phyloP scores from a whole-genome alignment of 2,888 invertebrate species.

The Euphydryas editha region DNA sequence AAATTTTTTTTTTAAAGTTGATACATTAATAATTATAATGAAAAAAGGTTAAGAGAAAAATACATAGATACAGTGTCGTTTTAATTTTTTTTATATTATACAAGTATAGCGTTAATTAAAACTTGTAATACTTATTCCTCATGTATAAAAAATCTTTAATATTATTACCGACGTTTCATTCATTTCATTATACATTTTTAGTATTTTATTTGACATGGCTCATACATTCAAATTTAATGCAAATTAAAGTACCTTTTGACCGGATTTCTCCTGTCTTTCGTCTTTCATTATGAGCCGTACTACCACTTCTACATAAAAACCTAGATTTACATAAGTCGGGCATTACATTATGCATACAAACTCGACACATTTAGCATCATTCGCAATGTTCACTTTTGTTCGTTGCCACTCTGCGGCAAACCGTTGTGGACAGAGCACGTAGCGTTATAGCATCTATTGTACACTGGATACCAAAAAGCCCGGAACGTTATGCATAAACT shows the following conservation, averaged over 20 bases:
- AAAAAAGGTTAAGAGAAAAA: no score
- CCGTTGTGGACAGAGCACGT: slow-evolving; percentile 46
- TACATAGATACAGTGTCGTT: no score
- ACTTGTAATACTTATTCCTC: no score
- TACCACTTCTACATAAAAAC: slow-evolving; percentile 36
- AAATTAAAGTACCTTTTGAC: slow-evolving; percentile 34
- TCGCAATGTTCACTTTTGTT: slow-evolving; percentile 46
- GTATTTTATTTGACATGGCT: neutral
- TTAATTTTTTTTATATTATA: no score
- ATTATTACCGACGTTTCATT: neutral
- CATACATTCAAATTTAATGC: slow-evolving; percentile 25
- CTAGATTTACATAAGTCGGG: slow-evolving; percentile 36
- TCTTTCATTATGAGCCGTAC: slow-evolving; percentile 37
- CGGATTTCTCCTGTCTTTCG: slow-evolving; percentile 35
- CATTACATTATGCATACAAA: slow-evolving; percentile 45
- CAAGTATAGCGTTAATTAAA: no score
- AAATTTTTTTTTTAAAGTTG: no score
- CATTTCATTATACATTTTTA: slow-evolving; percentile 10
- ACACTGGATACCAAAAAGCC: slow-evolving; percentile 60
- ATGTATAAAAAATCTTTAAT: no score
- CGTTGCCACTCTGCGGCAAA: slow-evolving; percentile 39
- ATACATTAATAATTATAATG: no score
- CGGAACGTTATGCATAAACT: slow-evolving; percentile 60
- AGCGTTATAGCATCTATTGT: slow-evolving; percentile 57
- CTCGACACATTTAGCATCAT: slow-evolving; percentile 44